Conservation (phyloP, 2,888 invertebrate genomes). For the Globia sparganii region DNA sequence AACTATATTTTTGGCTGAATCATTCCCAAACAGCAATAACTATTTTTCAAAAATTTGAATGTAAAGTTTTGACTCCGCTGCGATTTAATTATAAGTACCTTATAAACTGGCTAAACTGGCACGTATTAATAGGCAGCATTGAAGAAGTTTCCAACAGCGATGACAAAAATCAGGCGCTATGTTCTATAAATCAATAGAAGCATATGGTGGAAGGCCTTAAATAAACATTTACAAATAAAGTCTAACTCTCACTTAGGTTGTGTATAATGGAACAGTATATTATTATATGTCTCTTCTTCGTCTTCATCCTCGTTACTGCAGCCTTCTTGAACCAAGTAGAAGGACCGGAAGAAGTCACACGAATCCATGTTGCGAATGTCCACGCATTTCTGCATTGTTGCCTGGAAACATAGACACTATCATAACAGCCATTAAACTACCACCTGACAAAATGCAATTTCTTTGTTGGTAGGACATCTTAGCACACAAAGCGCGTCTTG, state of each 20-base stretch:
- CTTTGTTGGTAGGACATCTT: neutral
- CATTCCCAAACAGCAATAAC: too few relatives aligned
- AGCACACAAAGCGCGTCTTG: neutral
- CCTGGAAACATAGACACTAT: slow-evolving; percentile 65
- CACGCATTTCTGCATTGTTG: slow-evolving; percentile 80
- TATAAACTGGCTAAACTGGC: too few relatives aligned
- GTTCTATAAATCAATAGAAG: neutral
- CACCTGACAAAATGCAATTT: neutral
- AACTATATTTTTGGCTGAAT: too few relatives aligned
- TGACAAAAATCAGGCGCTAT: neutral
- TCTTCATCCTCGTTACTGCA: slow-evolving; percentile 66
- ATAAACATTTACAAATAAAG: neutral
- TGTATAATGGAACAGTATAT: slow-evolving; percentile 75
- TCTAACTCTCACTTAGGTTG: slow-evolving; percentile 70
- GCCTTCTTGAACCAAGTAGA: slow-evolving; percentile 71
- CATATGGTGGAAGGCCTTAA: neutral
- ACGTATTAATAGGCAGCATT: neutral
- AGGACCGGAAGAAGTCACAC: slow-evolving; percentile 77
- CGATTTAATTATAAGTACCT: too few relatives aligned
- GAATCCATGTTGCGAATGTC: slow-evolving; percentile 82
- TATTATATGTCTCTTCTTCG: slow-evolving; percentile 69
- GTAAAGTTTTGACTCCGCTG: too few relatives aligned
- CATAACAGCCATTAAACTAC: neutral
- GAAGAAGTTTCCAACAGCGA: neutral
- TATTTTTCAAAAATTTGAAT: too few relatives aligned